Conservation (phyloP, 1,140 invertebrate species). For the Oedothorax gibbosus region DNA sequence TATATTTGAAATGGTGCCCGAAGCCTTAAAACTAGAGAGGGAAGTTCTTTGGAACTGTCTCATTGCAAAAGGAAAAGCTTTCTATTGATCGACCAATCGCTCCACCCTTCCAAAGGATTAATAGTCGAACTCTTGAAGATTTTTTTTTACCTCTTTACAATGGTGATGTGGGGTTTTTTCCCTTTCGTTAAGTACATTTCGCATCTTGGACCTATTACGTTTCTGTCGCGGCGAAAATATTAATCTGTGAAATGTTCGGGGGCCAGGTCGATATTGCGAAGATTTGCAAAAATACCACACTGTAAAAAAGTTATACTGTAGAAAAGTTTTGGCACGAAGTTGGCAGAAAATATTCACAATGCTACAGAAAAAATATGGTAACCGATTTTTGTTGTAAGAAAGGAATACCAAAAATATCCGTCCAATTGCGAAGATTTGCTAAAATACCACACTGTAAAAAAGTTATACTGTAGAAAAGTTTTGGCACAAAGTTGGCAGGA, state of each 20-base stretch:
- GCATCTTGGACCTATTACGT: slow-evolving; percentile 17
- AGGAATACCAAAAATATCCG: too few species aligned
- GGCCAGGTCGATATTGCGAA: background rate
- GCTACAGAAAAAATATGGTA: too few species aligned
- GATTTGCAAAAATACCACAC: too few species aligned
- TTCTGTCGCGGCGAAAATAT: slow-evolving; percentile 13
- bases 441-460: too few species aligned
- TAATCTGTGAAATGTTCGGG: slow-evolving; percentile 15
- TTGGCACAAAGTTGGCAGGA: too few species aligned
- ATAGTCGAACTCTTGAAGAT: slow-evolving; percentile 31
- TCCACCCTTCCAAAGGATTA: slow-evolving; percentile 29
- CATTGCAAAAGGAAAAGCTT: slow-evolving; percentile 33
- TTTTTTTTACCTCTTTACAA: slow-evolving; percentile 33
- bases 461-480: too few species aligned
- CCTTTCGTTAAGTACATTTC: slow-evolving; percentile 16
- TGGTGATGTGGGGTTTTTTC: slow-evolving; percentile 16
- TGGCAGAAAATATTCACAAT: too few species aligned
- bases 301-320: too few species aligned
- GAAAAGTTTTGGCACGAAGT: too few species aligned
- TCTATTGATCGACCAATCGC: slow-evolving; percentile 10
- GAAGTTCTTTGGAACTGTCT: slow-evolving; percentile 18
- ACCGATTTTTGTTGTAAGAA: too few species aligned
- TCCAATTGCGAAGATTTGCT: too few species aligned
- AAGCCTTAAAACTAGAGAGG: slow-evolving; percentile 12
- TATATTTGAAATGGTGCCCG: slow-evolving; percentile 29